These are phyloP conservation scores for Globodera ellingtonae DNA, from an alignment of 1,140 invertebrate species.

Conservation along the genomic window DNA sequence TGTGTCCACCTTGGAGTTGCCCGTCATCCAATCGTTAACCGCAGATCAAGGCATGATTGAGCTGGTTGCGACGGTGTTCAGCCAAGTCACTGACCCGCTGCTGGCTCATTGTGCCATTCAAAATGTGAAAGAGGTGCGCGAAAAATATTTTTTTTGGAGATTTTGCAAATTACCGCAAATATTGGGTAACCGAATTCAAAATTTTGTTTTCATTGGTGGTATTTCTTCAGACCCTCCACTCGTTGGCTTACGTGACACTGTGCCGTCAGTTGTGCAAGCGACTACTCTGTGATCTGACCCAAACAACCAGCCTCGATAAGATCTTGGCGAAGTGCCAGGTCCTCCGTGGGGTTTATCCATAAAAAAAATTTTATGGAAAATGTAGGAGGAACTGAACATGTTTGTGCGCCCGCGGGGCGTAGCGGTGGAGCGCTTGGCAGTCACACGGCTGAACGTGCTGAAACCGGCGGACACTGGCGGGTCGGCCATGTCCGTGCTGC, in stretches of 20 bases:
- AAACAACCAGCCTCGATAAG: constrained; percentile 23
- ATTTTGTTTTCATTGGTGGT: too few relatives aligned
- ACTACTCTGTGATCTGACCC: constrained; percentile 40
- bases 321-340: constrained; percentile 23
- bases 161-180: constrained; percentile 24
- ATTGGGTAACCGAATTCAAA: not conserved
- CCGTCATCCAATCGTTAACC: constrained; percentile 46
- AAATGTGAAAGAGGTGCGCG: constrained; percentile 36
- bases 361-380: constrained; percentile 18
- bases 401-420: constrained; percentile 41
- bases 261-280: constrained; percentile 41
- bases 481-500: constrained; percentile 43
- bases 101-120: constrained; percentile 38
- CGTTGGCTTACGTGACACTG: constrained; percentile 45
- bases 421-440: constrained; percentile 33
- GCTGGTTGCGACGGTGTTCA: constrained; percentile 44
- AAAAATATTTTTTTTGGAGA: not conserved
- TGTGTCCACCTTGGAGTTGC: constrained; percentile 40
- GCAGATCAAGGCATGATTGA: constrained; percentile 47
- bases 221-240: constrained; percentile 34
- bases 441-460: constrained; percentile 40
- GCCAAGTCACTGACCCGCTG: constrained; percentile 43
- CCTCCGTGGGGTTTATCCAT: not conserved
- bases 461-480: constrained; percentile 45
- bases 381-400: constrained; percentile 43